A percentile compares a stretch with the other conserved stretches of the same genome.
Evolutionary conservation across 2,113 vertebrate species (phyloP).

Genomic region (Pongo pygmaeus): DNA sequence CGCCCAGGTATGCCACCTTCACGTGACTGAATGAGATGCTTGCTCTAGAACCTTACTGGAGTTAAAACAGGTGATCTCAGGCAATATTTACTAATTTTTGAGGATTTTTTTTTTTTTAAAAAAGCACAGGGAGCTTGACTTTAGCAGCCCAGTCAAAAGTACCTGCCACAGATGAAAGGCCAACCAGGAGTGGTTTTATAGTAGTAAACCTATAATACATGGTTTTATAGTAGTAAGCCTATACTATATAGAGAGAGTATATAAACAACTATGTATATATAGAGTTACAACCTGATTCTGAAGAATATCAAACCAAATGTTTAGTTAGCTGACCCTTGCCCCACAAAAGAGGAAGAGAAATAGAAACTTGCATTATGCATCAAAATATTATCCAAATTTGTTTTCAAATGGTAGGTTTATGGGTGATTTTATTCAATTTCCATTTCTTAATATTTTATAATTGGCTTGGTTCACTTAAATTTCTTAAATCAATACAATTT

Average conservation of each 20-base stretch:
- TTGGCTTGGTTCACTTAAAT: constrained; percentile 2
- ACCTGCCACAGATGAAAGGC: background rate
- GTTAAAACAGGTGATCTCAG: background rate
- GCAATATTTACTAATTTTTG: background rate
- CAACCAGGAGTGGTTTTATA: background rate
- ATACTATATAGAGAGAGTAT: too few relatives aligned
- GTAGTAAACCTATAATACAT: background rate
- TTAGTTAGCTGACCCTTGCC: background rate
- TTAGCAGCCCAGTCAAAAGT: background rate
- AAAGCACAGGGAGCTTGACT: background rate
- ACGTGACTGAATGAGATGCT: background rate
- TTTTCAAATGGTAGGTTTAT: background rate
- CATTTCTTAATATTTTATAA: constrained; percentile 20
- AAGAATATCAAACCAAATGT: background rate
- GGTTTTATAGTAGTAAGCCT: too few relatives aligned
- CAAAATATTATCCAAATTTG: background rate
- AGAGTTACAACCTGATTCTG: background rate
- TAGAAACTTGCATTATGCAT: background rate
- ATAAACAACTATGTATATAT: too few relatives aligned
- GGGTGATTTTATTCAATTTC: constrained; percentile 13
- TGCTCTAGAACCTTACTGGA: background rate
- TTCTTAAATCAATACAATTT: background rate
- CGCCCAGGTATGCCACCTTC: background rate
- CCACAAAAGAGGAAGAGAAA: background rate
- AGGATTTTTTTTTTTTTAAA: background rate